These are phyloP conservation scores for Oncopodura yosiiana DNA, from an alignment of 1,140 invertebrate genomes.

Conservation along the genomic window DNA sequence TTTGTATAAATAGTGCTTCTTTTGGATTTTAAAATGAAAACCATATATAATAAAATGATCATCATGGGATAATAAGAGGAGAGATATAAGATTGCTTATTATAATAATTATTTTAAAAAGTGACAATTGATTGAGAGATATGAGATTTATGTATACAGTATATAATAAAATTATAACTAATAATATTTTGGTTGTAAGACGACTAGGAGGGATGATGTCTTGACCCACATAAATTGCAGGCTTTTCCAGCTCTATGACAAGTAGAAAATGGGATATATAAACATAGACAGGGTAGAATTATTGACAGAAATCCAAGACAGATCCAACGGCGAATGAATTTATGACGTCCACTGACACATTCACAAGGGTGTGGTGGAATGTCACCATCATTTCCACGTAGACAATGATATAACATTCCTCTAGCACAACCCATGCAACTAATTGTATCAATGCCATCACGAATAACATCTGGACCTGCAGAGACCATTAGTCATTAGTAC, in stretches of 20 bases:
- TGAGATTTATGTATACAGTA: no score
- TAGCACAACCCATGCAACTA: conserved; percentile 70
- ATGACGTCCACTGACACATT: conserved; percentile 51
- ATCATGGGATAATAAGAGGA: no score
- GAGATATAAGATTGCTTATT: no score
- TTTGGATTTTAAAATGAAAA: no score
- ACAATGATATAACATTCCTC: conserved; percentile 86
- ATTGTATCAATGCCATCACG: conserved; percentile 67
- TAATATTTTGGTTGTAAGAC: no score
- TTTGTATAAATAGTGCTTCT: no score
- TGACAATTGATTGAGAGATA: no score
- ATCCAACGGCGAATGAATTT: conserved; percentile 58
- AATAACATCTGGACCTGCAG: conserved; percentile 77
- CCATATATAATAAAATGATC: no score
- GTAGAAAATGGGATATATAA: conserved; percentile 73
- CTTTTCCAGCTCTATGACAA: conserved; percentile 52
- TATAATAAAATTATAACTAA: no score
- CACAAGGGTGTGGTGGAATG: conserved; percentile 67
- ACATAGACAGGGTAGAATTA: conserved; percentile 85
- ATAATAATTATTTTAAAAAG: no score
- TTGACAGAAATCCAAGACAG: conserved; percentile 68
- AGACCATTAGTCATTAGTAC: no score
- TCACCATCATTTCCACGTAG: conserved; percentile 67
- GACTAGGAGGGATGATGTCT: conserved; percentile 33
- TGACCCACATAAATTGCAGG: conserved; percentile 28